Evolutionary conservation across 1,140 invertebrate species (phyloP).

Genomic region (Drosophila busckii): DNA sequence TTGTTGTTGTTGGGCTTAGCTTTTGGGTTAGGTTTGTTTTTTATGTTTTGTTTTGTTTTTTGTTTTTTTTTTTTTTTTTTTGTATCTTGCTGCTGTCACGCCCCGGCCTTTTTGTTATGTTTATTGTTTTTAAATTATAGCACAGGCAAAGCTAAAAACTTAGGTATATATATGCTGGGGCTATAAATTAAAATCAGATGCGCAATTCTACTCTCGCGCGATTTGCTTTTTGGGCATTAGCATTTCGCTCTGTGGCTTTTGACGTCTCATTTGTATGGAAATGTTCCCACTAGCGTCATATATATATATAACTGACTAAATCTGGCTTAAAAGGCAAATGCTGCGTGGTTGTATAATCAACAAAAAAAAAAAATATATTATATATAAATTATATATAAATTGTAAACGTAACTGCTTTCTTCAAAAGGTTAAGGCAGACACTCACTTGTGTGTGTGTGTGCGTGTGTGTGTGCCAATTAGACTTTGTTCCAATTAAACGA

Average conservation of each 20-base stretch:
- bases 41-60: background rate
- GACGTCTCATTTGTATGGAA: conserved; percentile 25
- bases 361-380: background rate
- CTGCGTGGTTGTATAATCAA: conserved; percentile 30
- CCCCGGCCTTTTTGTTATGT: conserved; percentile 40
- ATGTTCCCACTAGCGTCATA: conserved; percentile 29
- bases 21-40: conserved; percentile 6
- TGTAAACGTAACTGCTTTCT: too few species aligned
- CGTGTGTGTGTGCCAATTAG: conserved; percentile 35
- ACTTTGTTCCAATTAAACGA: conserved; percentile 57
- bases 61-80: conserved; percentile 21
- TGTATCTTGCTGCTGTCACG: conserved; percentile 49
- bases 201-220: conserved; percentile 20
- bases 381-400: background rate
- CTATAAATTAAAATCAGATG: conserved; percentile 48
- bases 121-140: conserved; percentile 54
- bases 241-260: conserved; percentile 23
- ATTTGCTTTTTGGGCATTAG: conserved; percentile 29
- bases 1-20: background rate
- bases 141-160: conserved; percentile 14
- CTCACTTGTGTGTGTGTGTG: too few species aligned
- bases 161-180: conserved; percentile 11
- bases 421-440: too few species aligned
- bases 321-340: conserved; percentile 19
- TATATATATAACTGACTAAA: conserved; percentile 12